phyloP scores from a whole-genome alignment of 1,140 invertebrate species.

The Mylabris phalerata region DNA sequence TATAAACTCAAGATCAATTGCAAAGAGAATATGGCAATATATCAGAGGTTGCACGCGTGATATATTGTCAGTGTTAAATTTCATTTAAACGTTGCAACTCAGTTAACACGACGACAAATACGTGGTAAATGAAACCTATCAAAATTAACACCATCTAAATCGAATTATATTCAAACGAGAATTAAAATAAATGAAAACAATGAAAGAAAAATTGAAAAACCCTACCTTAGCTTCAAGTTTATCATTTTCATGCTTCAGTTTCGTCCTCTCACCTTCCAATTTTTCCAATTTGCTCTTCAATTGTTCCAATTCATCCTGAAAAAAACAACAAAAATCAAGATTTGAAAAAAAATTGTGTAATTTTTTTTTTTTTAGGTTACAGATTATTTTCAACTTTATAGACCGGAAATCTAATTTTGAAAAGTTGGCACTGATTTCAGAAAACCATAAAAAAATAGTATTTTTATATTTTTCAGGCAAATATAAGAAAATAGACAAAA shows the following conservation, averaged over 20 bases:
- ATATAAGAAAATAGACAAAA: too few relatives aligned
- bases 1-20: too few relatives aligned
- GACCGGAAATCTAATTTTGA: too few relatives aligned
- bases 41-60: too few relatives aligned
- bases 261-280: slow-evolving; percentile 74
- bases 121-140: too few relatives aligned
- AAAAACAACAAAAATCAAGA: slow-evolving; percentile 13
- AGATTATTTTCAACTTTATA: too few relatives aligned
- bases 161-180: background rate
- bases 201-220: background rate
- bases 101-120: too few relatives aligned
- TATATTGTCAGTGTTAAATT: too few relatives aligned
- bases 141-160: too few relatives aligned
- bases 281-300: slow-evolving; percentile 76
- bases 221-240: slow-evolving; percentile 85
- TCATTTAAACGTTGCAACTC: too few relatives aligned
- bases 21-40: too few relatives aligned
- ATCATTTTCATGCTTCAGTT: slow-evolving; percentile 81
- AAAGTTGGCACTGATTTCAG: background rate
- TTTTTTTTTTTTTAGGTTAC: background rate
- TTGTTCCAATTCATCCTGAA: slow-evolving; percentile 79
- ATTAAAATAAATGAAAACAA: slow-evolving; percentile 6
- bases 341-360: background rate
- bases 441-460: background rate
- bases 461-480: background rate